phyloP scores from a whole-genome alignment of 2,888 invertebrate genomes.

The Hyles lineata region DNA sequence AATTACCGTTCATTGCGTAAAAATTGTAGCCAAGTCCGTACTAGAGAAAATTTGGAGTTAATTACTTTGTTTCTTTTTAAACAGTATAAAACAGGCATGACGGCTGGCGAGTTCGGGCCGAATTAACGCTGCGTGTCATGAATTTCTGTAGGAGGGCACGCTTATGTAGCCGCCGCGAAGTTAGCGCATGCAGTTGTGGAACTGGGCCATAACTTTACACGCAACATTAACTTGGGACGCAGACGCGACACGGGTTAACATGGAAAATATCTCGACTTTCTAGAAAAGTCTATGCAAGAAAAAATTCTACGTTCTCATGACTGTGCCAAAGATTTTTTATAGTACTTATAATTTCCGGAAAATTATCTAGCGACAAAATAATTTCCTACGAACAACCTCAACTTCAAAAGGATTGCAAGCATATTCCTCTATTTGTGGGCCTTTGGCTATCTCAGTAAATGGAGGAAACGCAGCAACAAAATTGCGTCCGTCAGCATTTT shows the following conservation, averaged over 20 bases:
- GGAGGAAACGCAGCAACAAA: too few species aligned
- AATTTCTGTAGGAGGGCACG: conserved; percentile 64
- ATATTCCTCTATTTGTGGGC: too few species aligned
- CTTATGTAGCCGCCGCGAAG: conserved; percentile 59
- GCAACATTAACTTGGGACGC: conserved; percentile 78
- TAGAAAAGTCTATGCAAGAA: conserved; percentile 13
- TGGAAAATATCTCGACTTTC: conserved; percentile 36
- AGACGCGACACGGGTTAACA: conserved; percentile 64
- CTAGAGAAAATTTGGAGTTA: conserved; percentile 4
- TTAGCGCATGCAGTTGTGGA: conserved; percentile 72
- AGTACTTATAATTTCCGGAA: not conserved
- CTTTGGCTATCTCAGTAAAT: too few species aligned
- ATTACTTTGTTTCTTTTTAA: conserved; percentile 12
- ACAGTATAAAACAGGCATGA: not conserved
- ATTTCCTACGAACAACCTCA: too few species aligned
- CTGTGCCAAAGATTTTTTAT: not conserved
- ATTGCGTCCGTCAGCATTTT: too few species aligned
- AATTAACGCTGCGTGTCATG: conserved; percentile 71
- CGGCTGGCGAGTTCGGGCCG: conserved; percentile 29
- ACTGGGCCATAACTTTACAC: conserved; percentile 78
- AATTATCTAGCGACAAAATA: too few species aligned
- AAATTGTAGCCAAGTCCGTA: conserved; percentile 29
- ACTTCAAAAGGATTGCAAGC: too few species aligned
- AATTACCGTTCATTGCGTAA: conserved; percentile 39
- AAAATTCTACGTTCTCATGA: not conserved